Evolutionary conservation across 2,797 vertebrate genomes (phyloP).

Genomic region (Bryconaethiops microstoma): DNA sequence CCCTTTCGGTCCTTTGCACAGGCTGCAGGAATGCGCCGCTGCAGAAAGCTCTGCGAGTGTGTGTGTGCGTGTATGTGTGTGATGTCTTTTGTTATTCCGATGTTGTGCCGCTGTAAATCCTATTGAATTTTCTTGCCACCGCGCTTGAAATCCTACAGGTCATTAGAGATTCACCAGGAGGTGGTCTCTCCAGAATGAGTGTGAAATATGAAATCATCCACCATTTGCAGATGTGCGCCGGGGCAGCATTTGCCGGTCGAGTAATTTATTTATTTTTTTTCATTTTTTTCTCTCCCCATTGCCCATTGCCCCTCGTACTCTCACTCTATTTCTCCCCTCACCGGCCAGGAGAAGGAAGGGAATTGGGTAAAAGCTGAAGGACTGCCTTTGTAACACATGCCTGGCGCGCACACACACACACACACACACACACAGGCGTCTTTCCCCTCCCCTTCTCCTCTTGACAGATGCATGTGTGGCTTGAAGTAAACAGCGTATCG

Average conservation of each 20-base stretch:
- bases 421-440: not conserved
- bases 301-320: too few species aligned
- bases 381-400: constrained; percentile 12
- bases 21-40: not conserved
- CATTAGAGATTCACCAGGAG: constrained; percentile 28
- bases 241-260: not conserved
- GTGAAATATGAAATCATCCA: constrained; percentile 47
- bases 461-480: constrained; percentile 52
- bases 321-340: not conserved
- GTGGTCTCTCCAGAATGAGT: constrained; percentile 29
- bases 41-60: not conserved
- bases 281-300: not conserved
- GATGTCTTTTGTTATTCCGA: constrained; percentile 35
- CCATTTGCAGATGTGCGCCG: constrained; percentile 28
- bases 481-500: constrained; percentile 44
- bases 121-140: constrained; percentile 22
- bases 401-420: not conserved
- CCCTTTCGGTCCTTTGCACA: not conserved
- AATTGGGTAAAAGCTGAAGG: constrained; percentile 24
- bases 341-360: not conserved
- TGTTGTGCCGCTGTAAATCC: constrained; percentile 29
- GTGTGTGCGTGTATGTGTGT: not conserved
- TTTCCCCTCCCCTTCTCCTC: not conserved
- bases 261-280: not conserved
- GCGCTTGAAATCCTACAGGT: constrained; percentile 44